Percentiles rank a stretch among this genome's conserved stretches.
Evolutionary conservation across 2,797 vertebrate species (phyloP).

Genomic region (Psittacula derbiana): DNA sequence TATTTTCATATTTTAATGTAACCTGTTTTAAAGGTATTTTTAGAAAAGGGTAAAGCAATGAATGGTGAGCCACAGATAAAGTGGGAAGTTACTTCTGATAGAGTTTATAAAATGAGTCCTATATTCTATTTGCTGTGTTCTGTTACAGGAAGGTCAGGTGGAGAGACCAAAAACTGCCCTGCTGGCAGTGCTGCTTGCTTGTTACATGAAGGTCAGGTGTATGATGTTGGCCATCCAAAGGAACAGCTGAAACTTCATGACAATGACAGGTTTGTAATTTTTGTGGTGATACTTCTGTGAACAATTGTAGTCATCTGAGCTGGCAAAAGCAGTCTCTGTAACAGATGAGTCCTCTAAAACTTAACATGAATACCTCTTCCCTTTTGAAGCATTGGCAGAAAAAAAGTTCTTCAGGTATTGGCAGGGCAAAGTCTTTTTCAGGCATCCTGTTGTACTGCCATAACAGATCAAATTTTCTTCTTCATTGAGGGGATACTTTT

Average conservation of each 20-base stretch:
- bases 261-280: constrained; percentile 82
- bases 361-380: neutral
- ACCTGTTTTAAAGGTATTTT: neutral
- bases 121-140: neutral
- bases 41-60: neutral
- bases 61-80: neutral
- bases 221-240: constrained; percentile 83
- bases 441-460: neutral
- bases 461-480: neutral
- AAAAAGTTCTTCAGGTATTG: neutral
- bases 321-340: neutral
- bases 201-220: constrained; percentile 67
- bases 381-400: neutral
- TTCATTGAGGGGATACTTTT: neutral
- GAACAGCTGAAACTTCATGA: constrained; percentile 75
- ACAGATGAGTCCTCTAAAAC: neutral
- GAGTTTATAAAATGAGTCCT: neutral
- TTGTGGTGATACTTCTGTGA: neutral
- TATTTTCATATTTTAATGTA: neutral
- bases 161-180: constrained; percentile 73
- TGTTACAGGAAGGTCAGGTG: constrained; percentile 37
- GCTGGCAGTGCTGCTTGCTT: constrained; percentile 87
- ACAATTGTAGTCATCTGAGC: neutral
- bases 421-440: neutral
- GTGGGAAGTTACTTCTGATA: neutral